phyloP scores from a whole-genome alignment of 2,888 invertebrate genomes.

The Pristionchus mayeri region DNA sequence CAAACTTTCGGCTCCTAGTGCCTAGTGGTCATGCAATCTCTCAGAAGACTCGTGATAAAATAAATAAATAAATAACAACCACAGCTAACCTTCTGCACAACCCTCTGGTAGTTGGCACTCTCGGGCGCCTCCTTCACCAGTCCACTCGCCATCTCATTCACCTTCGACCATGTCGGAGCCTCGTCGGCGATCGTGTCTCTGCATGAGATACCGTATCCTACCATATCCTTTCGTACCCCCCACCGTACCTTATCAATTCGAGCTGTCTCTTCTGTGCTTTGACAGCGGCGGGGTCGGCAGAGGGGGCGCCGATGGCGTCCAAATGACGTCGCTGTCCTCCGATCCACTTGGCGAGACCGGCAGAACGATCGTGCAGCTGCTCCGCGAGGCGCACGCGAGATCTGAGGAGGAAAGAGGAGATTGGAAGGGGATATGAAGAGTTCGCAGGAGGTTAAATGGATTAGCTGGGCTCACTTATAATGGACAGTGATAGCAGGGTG shows the following conservation, averaged over 20 bases:
- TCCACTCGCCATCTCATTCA: constrained; percentile 87
- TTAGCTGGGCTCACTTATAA: no score
- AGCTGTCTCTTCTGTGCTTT: constrained; percentile 58
- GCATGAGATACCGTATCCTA: neutral
- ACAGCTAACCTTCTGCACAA: constrained; percentile 51
- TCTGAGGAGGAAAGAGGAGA: constrained; percentile 11
- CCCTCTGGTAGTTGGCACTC: constrained; percentile 52
- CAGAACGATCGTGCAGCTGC: constrained; percentile 91
- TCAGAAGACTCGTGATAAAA: neutral
- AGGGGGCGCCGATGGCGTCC: constrained; percentile 93
- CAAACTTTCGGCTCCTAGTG: no score
- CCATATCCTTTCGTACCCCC: no score
- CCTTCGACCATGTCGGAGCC: constrained; percentile 87
- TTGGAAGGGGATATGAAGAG: neutral
- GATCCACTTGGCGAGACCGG: constrained; percentile 88
- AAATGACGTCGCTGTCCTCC: constrained; percentile 95
- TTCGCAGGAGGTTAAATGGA: no score
- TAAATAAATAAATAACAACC: neutral
- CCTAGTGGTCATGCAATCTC: no score
- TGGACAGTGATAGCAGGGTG: no score
- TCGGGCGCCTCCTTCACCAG: constrained; percentile 78
- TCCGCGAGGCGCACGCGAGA: constrained; percentile 86
- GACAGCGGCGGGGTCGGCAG: constrained; percentile 89
- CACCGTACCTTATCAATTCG: neutral
- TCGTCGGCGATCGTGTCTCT: constrained; percentile 78